Evolutionary conservation across 2,888 invertebrate genomes (phyloP).

Genomic region (Temnothorax unifasciatus): DNA sequence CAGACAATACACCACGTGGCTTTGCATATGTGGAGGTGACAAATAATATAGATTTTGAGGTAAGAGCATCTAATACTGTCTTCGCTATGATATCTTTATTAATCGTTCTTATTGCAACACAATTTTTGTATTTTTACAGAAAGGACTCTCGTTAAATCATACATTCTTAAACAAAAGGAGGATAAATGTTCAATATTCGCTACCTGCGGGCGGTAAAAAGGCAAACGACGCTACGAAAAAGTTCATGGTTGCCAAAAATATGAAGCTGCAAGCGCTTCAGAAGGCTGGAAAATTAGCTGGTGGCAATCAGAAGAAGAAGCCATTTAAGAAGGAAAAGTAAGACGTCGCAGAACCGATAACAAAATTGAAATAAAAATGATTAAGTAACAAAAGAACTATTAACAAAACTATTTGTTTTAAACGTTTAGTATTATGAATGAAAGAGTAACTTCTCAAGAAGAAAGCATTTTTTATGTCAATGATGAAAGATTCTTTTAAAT

Average conservation of each 20-base stretch:
- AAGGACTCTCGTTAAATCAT: constrained; percentile 86
- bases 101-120: neutral
- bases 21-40: constrained; percentile 86
- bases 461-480: neutral
- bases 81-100: constrained; percentile 26
- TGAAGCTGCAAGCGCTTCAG: constrained; percentile 86
- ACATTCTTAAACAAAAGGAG: constrained; percentile 84
- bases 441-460: neutral
- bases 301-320: constrained; percentile 76
- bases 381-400: neutral
- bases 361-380: constrained; percentile 41
- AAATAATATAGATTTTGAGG: constrained; percentile 85
- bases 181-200: constrained; percentile 86
- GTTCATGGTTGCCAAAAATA: constrained; percentile 85
- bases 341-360: neutral
- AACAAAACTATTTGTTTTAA: neutral
- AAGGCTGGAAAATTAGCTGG: constrained; percentile 85
- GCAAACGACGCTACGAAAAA: constrained; percentile 74
- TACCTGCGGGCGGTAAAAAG: constrained; percentile 79
- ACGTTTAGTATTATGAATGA: neutral
- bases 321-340: constrained; percentile 41
- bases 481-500: neutral
- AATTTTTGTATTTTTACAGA: constrained; percentile 80
- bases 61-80: constrained; percentile 66
- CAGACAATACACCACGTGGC: constrained; percentile 84